Evolutionary conservation across 1,140 invertebrate genomes (phyloP), one percentile per base, ranked within the genome.

Genomic region (Hydropsyche tenuis): DNA sequence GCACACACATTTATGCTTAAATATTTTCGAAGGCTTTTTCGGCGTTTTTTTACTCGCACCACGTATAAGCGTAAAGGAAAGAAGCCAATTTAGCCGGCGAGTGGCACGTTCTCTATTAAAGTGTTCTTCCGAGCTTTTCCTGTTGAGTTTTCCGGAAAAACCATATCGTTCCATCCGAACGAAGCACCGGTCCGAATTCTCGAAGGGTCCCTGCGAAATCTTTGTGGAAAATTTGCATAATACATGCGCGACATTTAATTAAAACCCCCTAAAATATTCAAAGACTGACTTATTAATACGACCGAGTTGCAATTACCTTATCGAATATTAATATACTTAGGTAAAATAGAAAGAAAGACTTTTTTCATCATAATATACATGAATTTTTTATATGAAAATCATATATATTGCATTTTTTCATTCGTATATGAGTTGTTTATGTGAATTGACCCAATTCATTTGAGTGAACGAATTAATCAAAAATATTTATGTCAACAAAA

Each of bases 161-260:
- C 48, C 48, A 53, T 53, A 53, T 53, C 48, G 48, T 53, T 53
- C 16, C 20, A 20, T 1, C 16, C n/a, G 1, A 53, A 16, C 48
- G n/a, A 20, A 9, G 27, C 14, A 14, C n/a, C n/a, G 60, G 9
- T 18, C 60, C 11, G 16, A 63, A 43, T 43, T 66, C 30, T 43
- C 18, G 14, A 45, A 25, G 63, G 63, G 42, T 45, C 25, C 22
- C 42, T 37, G n/a, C 12, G 11, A 12, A 22, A 43, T 14, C 30
- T 43, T 18, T 43, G 9, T 22, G 9, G 20, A 66, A 20, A 66
- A 27, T 66, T 66, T 45, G 63, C 37, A 66, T 66, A 66, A 66
- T 66, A 66, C 63, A 66, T 22, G 37, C 18, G 63, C 27, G 42
- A 22, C 63, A 20, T 66, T 66, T 66, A 66, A 66, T 66, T 66